Percentiles rank a stretch among this genome's conserved stretches.
These are phyloP conservation scores for Leucophenga varia DNA, from an alignment of 1,140 invertebrate genomes.

Conservation along the genomic window DNA sequence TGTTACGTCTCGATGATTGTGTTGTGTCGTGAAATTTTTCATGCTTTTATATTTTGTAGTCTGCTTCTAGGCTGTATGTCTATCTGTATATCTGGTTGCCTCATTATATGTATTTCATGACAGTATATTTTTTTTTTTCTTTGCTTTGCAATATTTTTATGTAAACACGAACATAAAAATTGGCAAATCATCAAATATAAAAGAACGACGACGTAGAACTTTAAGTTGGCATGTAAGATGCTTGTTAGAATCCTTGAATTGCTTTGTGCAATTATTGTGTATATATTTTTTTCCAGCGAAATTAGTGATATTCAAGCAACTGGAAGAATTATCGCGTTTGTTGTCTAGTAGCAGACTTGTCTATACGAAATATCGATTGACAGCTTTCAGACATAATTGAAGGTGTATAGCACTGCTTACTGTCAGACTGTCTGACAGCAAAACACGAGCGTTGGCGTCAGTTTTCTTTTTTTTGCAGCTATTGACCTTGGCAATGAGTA, in stretches of 20 bases:
- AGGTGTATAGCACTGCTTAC: slow-evolving; percentile 3
- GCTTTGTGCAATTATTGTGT: slow-evolving; percentile 44
- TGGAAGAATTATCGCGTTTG: slow-evolving; percentile 9
- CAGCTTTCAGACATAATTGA: slow-evolving; percentile 9
- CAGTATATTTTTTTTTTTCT: too few species aligned
- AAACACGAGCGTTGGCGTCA: too few species aligned
- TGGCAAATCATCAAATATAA: slow-evolving; percentile 35
- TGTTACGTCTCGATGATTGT: neutral
- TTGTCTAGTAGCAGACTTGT: too few species aligned
- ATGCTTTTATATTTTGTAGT: slow-evolving; percentile 10
- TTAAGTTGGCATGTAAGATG: neutral
- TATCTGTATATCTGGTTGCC: too few species aligned
- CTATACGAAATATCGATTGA: slow-evolving; percentile 9
- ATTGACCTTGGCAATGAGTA: too few species aligned
- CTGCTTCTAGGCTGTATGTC: slow-evolving; percentile 18
- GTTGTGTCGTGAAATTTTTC: neutral
- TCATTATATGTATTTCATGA: slow-evolving; percentile 42
- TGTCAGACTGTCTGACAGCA: neutral
- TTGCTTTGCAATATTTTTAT: slow-evolving; percentile 39
- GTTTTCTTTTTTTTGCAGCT: too few species aligned
- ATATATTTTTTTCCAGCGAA: neutral
- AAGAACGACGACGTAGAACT: too few species aligned
- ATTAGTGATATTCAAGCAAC: neutral
- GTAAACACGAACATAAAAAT: slow-evolving; percentile 34
- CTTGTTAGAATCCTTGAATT: slow-evolving; percentile 14